Conservation (phyloP, 2,113 vertebrate species). For the Phylloscopus whistleri region DNA sequence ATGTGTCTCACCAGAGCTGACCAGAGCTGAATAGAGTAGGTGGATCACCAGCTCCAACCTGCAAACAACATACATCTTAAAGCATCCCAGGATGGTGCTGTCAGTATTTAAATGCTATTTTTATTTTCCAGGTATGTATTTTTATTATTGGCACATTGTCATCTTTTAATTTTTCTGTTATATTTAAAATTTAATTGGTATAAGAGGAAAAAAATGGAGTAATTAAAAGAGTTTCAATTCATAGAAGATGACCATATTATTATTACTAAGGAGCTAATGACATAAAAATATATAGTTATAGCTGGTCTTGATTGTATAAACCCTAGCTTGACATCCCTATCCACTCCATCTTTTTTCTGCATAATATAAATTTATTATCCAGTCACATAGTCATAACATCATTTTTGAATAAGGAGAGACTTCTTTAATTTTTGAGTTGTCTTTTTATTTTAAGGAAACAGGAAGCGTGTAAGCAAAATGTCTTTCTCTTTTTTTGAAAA, state of each 20-base stretch:
- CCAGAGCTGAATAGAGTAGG: neutral
- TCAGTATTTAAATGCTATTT: neutral
- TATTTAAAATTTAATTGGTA: neutral
- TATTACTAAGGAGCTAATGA: neutral
- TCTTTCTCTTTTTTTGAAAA: neutral
- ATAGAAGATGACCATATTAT: neutral
- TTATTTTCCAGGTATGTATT: neutral
- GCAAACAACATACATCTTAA: neutral
- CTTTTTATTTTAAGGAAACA: neutral
- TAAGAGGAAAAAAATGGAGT: neutral
- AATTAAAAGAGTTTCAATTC: neutral
- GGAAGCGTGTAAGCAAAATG: neutral
- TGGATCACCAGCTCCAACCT: neutral
- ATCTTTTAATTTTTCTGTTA: neutral
- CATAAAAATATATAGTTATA: neutral
- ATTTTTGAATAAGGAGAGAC: neutral
- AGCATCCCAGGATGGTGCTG: neutral
- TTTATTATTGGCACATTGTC: neutral
- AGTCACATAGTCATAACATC: neutral
- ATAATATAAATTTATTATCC: neutral
- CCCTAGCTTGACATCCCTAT: neutral
- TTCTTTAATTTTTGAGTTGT: neutral
- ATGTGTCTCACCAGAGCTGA: neutral
- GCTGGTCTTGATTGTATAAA: neutral
- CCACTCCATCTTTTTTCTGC: neutral